Conservation (phyloP, 2,113 vertebrate species). For the Phalacrocorax carbo region DNA sequence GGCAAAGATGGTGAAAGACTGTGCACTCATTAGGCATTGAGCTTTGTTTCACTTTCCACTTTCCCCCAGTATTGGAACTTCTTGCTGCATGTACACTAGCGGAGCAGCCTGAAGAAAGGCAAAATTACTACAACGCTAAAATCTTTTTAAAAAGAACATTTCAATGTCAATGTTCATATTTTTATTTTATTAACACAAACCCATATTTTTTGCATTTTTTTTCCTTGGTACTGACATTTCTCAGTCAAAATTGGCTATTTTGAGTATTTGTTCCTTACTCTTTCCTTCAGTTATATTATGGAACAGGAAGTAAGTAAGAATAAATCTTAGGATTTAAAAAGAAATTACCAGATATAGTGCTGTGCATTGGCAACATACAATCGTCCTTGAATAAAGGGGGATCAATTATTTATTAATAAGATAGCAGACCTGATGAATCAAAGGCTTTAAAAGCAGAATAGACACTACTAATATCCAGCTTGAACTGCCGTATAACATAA, state of each 20-base stretch:
- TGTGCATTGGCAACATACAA: background rate
- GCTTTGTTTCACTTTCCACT: background rate
- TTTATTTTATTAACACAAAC: background rate
- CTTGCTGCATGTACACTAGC: background rate
- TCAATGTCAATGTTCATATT: background rate
- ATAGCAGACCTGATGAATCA: background rate
- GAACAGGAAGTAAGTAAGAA: background rate
- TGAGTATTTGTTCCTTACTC: background rate
- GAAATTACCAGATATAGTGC: background rate
- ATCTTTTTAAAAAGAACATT: background rate
- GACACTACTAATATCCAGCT: background rate
- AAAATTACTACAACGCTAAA: background rate
- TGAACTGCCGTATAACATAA: background rate
- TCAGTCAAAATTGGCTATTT: background rate
- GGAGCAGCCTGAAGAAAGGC: background rate
- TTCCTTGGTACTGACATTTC: background rate
- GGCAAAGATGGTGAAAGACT: background rate
- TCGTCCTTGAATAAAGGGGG: background rate
- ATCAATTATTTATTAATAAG: background rate
- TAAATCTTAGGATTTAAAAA: background rate
- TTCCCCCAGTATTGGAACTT: background rate
- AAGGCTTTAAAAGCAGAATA: background rate
- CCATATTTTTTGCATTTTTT: background rate
- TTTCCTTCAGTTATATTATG: background rate
- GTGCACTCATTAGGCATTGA: background rate